Base-by-base conservation (phyloP, 1,140 invertebrate species). In the Camponotus floridanus region DNA sequence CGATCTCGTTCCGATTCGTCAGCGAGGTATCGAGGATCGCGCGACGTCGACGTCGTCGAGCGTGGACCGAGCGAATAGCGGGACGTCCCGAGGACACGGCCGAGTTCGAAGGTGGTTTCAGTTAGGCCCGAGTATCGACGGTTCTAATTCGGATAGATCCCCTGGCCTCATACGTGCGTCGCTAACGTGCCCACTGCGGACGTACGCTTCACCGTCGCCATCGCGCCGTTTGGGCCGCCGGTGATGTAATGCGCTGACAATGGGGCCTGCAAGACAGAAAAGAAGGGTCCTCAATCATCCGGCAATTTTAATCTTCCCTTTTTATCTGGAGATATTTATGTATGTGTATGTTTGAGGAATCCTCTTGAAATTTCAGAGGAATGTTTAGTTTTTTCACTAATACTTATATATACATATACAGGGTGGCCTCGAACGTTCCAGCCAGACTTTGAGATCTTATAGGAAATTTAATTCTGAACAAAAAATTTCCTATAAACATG, bases 161-260 rank as follows among this genome's bases (percentile, higher is more conserved):
- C 93, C 94, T 93, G 92, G 91, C 94, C 94, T 95, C 95, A 96
- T 95, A 96, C 96, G 87, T 96, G 96, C 91, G 96, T 96, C 76
- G 96, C 96, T 86, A 96, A 92, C 39, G 96, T 96, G 62, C 96
- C 96, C 51, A 94, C 93, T 31, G 93, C 94, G 65, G 94, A 94
- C 8, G 95, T 95, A 74, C 95, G 94, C 70, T 95, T 95, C 6
- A 95, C 95, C 65, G 94, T 95, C 33, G 94, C 94, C 88, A 96
- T 94, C 91, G 96, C 92, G 91, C 95, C 93, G 93, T 96, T 93
- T 83, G 94, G 93, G 79, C 95, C 91, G 85, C 95, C 94, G 91
- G 96, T 94, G 95, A 96, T 93, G 91, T 94, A 93, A 91, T 95
- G 91, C 92, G 95, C 90, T 85, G 95, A 94, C 48, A 95, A 67